phyloP scores from a whole-genome alignment of 2,888 invertebrate species.

The Lucinisca nassula region DNA sequence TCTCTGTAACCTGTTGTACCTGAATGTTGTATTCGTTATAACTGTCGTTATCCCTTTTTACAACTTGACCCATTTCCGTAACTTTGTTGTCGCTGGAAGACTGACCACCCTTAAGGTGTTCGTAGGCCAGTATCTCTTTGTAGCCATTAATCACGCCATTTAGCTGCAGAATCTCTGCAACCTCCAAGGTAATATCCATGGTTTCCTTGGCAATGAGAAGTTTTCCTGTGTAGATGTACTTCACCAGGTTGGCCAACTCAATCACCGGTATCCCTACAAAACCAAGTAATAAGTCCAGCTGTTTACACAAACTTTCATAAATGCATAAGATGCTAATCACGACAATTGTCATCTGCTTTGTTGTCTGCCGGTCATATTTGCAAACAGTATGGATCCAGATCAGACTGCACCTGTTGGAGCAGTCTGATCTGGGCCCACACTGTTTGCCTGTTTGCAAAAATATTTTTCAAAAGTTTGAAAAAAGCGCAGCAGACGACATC shows the following conservation, averaged over 20 bases:
- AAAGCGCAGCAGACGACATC: no score
- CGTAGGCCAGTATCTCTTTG: conserved; percentile 60
- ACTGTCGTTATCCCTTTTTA: background rate
- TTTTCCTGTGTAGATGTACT: conserved; percentile 68
- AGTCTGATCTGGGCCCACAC: no score
- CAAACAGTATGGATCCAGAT: no score
- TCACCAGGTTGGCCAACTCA: conserved; percentile 62
- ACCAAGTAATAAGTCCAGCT: no score
- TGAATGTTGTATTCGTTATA: background rate
- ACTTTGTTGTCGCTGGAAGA: background rate
- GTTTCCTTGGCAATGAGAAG: conserved; percentile 64
- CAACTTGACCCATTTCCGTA: background rate
- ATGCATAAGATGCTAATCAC: no score
- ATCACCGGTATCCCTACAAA: conserved; percentile 52
- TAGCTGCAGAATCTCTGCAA: conserved; percentile 62
- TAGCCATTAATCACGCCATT: conserved; percentile 60
- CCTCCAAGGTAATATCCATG: conserved; percentile 63
- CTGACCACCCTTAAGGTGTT: conserved; percentile 20
- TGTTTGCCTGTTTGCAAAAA: no score
- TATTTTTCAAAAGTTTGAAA: no score
- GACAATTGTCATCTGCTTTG: no score
- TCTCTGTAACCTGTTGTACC: background rate
- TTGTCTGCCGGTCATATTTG: no score
- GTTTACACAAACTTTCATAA: no score
- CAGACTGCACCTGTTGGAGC: no score